Evolutionary conservation across 2,113 vertebrate species (phyloP).

Genomic region (Lamprologus callipterus): DNA sequence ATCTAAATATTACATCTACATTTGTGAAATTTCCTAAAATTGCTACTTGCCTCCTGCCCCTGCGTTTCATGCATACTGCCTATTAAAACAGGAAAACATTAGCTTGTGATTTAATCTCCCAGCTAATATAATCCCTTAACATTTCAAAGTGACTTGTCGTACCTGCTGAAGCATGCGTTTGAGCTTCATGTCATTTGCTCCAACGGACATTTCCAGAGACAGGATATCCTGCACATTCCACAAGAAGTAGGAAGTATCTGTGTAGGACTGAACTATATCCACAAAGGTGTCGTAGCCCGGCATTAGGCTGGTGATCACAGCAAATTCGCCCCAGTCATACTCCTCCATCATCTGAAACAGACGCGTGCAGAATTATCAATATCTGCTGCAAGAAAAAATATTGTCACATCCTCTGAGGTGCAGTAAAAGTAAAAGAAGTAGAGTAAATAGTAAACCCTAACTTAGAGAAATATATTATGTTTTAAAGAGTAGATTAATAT

Average conservation of each 20-base stretch:
- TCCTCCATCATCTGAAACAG: conserved; percentile 93
- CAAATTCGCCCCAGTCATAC: conserved; percentile 91
- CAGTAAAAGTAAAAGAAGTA: background rate
- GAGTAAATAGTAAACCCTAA: background rate
- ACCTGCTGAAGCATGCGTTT: conserved; percentile 87
- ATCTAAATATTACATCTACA: background rate
- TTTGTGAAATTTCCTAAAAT: background rate
- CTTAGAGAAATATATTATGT: background rate
- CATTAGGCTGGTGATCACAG: conserved; percentile 91
- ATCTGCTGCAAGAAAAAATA: background rate
- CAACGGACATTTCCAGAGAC: conserved; percentile 89
- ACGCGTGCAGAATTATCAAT: background rate
- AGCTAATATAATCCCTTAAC: background rate
- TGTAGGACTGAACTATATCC: conserved; percentile 82
- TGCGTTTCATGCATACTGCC: background rate
- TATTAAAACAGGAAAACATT: background rate
- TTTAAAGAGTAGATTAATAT: background rate
- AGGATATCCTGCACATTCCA: conserved; percentile 91
- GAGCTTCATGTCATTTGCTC: conserved; percentile 69
- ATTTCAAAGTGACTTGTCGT: background rate
- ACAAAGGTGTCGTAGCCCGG: conserved; percentile 90
- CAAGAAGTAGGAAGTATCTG: conserved; percentile 86
- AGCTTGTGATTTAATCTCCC: background rate
- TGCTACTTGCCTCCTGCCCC: background rate
- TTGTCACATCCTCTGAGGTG: background rate